A percentile compares a stretch with the other conserved stretches of the same genome.
These are phyloP conservation scores for Mustela nigripes DNA, from an alignment of 2,113 vertebrate species.

Conservation along the genomic window DNA sequence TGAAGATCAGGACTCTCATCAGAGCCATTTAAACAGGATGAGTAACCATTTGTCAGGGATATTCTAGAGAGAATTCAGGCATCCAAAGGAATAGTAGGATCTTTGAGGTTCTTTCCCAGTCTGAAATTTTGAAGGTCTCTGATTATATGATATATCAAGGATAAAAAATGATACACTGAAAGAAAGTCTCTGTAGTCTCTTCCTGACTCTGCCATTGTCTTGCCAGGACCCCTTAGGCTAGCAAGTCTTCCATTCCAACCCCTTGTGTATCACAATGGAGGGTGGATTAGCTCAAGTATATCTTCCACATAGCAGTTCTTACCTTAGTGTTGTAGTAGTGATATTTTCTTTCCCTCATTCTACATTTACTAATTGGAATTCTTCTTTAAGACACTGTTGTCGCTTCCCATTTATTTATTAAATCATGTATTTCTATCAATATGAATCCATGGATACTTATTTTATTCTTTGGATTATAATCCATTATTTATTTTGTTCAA, in stretches of 20 bases:
- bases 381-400: background rate
- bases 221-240: background rate
- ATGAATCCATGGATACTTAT: background rate
- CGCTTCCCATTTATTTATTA: background rate
- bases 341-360: background rate
- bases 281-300: background rate
- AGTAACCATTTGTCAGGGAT: background rate
- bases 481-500: conserved; percentile 24
- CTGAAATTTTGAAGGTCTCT: background rate
- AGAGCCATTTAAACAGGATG: background rate
- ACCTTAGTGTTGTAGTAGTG: background rate
- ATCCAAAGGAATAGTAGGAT: background rate
- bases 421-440: background rate
- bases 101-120: background rate
- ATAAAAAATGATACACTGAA: background rate
- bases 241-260: background rate
- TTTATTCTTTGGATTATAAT: conserved; percentile 52
- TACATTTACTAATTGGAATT: conserved; percentile 1
- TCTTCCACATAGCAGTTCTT: background rate
- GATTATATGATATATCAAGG: background rate
- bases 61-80: background rate
- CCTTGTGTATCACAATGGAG: background rate
- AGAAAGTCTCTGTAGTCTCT: background rate
- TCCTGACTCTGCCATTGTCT: background rate
- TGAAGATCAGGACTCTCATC: background rate